Base-by-base conservation (phyloP, 2,888 invertebrate genomes). In the Mechanitis messenoides region DNA sequence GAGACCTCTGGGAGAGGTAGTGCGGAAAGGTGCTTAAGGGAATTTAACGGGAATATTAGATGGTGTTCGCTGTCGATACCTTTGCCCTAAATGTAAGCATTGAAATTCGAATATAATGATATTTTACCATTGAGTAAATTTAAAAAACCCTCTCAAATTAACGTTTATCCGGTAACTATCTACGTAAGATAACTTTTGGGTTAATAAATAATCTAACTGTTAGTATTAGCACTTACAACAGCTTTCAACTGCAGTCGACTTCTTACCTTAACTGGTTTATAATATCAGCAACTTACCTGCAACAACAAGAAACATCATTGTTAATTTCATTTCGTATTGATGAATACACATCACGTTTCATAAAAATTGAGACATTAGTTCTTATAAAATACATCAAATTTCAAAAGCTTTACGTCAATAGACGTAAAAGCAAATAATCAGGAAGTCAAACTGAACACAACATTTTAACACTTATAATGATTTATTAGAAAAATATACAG, bases 11-110 rank as follows among this genome's bases (percentile, higher is more conserved):
- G 55, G 38, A 62, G 60, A 55, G 58, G 53, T 61, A 66, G 63
- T 64, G 61, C 56, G 58, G 61, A 58, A 53, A 42, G 59, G 56
- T 45, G 42, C 53, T 31, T 58, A 31, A 57, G 60, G 56, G 46
- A 60, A 58, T 62, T 60, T 61, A 47, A 62, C 45, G 62, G 45
- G 46, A 45, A 62, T 65, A 62, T 67, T 64, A 60, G 53, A 42
- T 42, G 1, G 9, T 42, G 9, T 9, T 9, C 42, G 9, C 35
- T 6, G 42, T 5, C 7, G 3, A 11, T 42, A 42, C 7, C 9
- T 42, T 9, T 42, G 11, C 9, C 7, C 59, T 61, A 60, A 54
- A 60, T 55, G 62, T 57, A 55, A 56, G 58, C 55, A 55, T 53
- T 53, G 59, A 3, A 47, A 20, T 47, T 20, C 20, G 20, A 20